phyloP scores from a whole-genome alignment of 2,797 vertebrate genomes.

The Antennarius maculatus region DNA sequence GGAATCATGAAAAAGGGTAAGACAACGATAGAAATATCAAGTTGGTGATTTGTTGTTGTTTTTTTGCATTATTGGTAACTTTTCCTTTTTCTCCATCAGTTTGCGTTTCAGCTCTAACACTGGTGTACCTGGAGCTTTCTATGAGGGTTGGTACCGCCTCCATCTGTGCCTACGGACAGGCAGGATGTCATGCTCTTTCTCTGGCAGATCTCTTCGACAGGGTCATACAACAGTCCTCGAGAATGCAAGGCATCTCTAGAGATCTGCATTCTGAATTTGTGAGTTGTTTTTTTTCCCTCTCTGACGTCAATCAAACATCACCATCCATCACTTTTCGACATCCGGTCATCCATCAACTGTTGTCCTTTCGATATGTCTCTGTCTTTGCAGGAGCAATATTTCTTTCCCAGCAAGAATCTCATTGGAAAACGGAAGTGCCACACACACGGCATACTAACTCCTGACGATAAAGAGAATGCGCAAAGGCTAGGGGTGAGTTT shows the following conservation, averaged over 20 bases:
- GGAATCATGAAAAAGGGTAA: conserved; percentile 55
- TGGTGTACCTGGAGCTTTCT: conserved; percentile 51
- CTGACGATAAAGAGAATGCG: conserved; percentile 75
- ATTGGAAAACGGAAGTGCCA: conserved; percentile 71
- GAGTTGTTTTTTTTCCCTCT: conserved; percentile 29
- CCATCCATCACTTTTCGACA: conserved; percentile 26
- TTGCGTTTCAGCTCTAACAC: conserved; percentile 36
- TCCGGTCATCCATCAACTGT: conserved; percentile 38
- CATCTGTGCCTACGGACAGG: conserved; percentile 38
- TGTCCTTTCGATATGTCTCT: conserved; percentile 14
- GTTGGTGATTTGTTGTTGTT: neutral
- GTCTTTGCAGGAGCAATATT: conserved; percentile 62
- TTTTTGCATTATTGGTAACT: neutral
- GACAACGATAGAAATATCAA: neutral
- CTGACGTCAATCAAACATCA: conserved; percentile 44
- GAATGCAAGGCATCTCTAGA: conserved; percentile 75
- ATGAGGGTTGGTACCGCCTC: conserved; percentile 21
- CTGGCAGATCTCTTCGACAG: conserved; percentile 75
- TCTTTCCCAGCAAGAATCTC: conserved; percentile 64
- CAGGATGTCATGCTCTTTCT: conserved; percentile 50
- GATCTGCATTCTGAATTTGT: conserved; percentile 74
- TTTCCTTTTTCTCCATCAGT: conserved; percentile 13
- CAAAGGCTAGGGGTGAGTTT: conserved; percentile 74
- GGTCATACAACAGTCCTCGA: conserved; percentile 75
- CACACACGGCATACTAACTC: conserved; percentile 73